These are phyloP conservation scores for Thalpophila matura DNA, from an alignment of 2,888 invertebrate genomes.

Conservation along the genomic window DNA sequence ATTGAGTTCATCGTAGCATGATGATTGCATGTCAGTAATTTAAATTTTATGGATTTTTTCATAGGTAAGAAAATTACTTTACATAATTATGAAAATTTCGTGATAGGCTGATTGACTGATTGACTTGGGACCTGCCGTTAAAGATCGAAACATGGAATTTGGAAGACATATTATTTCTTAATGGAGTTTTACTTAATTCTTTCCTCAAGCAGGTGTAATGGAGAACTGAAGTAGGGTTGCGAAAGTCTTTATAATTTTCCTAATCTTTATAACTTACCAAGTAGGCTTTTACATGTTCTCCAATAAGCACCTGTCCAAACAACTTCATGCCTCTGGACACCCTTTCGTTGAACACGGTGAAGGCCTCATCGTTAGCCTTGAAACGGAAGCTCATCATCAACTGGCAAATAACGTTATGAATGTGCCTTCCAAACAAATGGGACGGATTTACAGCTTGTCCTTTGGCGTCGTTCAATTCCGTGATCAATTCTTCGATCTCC, in stretches of 20 bases:
- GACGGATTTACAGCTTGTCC: conserved; percentile 92
- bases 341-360: conserved; percentile 93
- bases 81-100: neutral
- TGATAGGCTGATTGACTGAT: too few relatives aligned
- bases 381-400: conserved; percentile 96
- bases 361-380: conserved; percentile 92
- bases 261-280: conserved; percentile 74
- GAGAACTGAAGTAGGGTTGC: neutral
- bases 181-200: neutral
- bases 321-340: conserved; percentile 96
- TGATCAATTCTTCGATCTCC: conserved; percentile 93
- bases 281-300: conserved; percentile 94
- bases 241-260: neutral
- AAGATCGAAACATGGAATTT: too few relatives aligned
- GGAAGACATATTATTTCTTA: too few relatives aligned
- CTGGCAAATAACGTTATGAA: conserved; percentile 96
- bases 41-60: neutral
- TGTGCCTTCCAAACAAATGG: conserved; percentile 93
- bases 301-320: conserved; percentile 93
- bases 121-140: too few relatives aligned
- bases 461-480: conserved; percentile 56
- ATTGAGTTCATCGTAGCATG: conserved; percentile 11
- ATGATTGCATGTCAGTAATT: neutral
- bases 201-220: neutral
- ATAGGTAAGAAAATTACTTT: neutral